Evolutionary conservation across 2,888 invertebrate genomes (phyloP).

Genomic region (Crioceris asparagi): DNA sequence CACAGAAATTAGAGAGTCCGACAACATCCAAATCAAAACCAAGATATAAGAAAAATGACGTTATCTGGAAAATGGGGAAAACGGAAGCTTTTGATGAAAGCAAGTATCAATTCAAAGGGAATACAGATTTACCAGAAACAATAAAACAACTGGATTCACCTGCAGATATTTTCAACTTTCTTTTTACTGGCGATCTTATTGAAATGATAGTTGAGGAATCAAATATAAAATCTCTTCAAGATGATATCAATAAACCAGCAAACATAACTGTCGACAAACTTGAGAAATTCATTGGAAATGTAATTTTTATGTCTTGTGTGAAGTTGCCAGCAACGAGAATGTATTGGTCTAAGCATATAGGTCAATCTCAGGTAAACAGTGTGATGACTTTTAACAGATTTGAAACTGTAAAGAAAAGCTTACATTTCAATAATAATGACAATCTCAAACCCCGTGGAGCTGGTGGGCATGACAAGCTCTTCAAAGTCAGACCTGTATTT

Average conservation of each 20-base stretch:
- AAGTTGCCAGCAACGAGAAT: constrained; percentile 6
- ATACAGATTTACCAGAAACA: constrained; percentile 2
- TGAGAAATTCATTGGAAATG: constrained; percentile 5
- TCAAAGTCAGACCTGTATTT: background rate
- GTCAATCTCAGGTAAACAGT: constrained; percentile 4
- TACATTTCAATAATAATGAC: constrained; percentile 3
- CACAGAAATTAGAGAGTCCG: too few relatives aligned
- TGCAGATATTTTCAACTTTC: constrained; percentile 2
- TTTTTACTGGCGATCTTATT: constrained; percentile 5
- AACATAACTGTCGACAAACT: constrained; percentile 5
- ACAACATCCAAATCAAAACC: background rate
- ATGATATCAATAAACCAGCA: constrained; percentile 1
- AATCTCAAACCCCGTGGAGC: background rate
- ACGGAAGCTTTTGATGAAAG: constrained; percentile 3
- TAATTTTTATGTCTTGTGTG: constrained; percentile 6
- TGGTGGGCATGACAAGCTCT: background rate
- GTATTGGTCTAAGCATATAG: constrained; percentile 9
- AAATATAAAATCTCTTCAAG: constrained; percentile 5
- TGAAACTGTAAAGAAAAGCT: constrained; percentile 7
- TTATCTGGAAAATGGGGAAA: background rate
- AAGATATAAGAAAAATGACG: constrained; percentile 1
- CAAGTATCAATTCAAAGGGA: constrained; percentile 2
- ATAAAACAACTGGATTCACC: constrained; percentile 3
- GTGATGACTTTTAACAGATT: constrained; percentile 10
- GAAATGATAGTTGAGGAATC: constrained; percentile 5